Base-by-base conservation (phyloP, 2,888 invertebrate species). In the Falcaria lacertinaria region DNA sequence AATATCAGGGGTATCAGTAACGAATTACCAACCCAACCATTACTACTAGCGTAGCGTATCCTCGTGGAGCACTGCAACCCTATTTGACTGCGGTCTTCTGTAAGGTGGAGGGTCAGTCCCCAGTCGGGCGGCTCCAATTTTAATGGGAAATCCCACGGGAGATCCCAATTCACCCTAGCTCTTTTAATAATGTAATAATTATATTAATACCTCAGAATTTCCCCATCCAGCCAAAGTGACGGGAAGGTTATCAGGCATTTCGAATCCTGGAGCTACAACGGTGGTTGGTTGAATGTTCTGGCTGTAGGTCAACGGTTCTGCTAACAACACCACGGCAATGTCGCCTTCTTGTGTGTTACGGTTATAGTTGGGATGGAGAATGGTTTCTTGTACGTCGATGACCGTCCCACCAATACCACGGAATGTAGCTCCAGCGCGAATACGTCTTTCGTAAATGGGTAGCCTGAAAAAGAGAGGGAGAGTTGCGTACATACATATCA, bases 141-240 rank as follows among this genome's bases (percentile, higher is more conserved):
- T n/a, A n/a, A n/a, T n/a, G n/a, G n/a, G n/a, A n/a, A n/a, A n/a
- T n/a, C n/a, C n/a, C n/a, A n/a, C n/a, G n/a, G n/a, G n/a, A n/a
- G n/a, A n/a, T n/a, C n/a, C n/a, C n/a, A n/a, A n/a, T n/a, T n/a
- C n/a, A n/a, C n/a, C n/a, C n/a, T n/a, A n/a, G n/a, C n/a, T n/a
- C n/a, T n/a, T n/a, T n/a, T n/a, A 19, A 6, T 19, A 32, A 32
- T 6, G 4, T 8, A 35, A 17, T 17, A 5, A 13, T 13, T 19
- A 35, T n/a, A n/a, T n/a, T n/a, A 13, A 7, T 14, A 37, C 54
- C 7, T 19, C 13, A n/a, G 34, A 44, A 6, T 28, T 22, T 15
- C 54, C 54, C 54, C 54, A 54, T 19, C 54, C 54, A 33, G 43
- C 48, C 4, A 40, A 43, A 7, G 35, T 40, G 0, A 51, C 52